Conservation (phyloP, 64 coral and sea anemone genomes). For the Acropora tenuis region DNA sequence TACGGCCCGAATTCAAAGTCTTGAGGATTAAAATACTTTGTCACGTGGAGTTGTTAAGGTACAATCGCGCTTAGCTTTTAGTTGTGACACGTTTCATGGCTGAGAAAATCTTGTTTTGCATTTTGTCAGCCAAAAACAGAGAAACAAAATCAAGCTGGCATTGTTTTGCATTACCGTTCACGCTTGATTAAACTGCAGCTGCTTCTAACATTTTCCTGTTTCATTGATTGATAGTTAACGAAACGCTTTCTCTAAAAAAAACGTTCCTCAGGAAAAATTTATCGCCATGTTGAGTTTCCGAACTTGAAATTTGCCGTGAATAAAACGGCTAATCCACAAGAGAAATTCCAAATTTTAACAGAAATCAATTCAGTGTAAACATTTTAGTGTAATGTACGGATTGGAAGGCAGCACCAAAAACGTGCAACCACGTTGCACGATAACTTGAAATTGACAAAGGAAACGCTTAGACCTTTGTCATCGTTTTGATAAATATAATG, state of each 20-base stretch:
- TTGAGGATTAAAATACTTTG: not conserved
- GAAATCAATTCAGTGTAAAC: too few relatives aligned
- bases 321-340: too few relatives aligned
- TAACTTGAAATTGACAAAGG: too few relatives aligned
- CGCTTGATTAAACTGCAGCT: slow-evolving; percentile 27
- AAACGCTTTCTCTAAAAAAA: not conserved
- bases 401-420: too few relatives aligned
- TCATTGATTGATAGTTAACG: not conserved
- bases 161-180: slow-evolving; percentile 2
- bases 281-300: too few relatives aligned
- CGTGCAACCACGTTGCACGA: too few relatives aligned
- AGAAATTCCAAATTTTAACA: too few relatives aligned
- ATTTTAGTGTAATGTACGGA: too few relatives aligned
- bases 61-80: not conserved
- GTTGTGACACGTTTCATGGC: slow-evolving; percentile 25
- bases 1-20: not conserved
- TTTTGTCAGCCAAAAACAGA: not conserved
- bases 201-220: slow-evolving; percentile 23
- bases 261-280: too few relatives aligned
- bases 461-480: too few relatives aligned
- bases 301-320: not conserved
- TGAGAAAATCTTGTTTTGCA: not conserved
- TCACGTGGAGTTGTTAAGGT: not conserved
- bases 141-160: slow-evolving; percentile 11
- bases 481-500: too few relatives aligned